Conservation (phyloP, 2,113 vertebrate genomes). For the Callocephalon fimbriatum region DNA sequence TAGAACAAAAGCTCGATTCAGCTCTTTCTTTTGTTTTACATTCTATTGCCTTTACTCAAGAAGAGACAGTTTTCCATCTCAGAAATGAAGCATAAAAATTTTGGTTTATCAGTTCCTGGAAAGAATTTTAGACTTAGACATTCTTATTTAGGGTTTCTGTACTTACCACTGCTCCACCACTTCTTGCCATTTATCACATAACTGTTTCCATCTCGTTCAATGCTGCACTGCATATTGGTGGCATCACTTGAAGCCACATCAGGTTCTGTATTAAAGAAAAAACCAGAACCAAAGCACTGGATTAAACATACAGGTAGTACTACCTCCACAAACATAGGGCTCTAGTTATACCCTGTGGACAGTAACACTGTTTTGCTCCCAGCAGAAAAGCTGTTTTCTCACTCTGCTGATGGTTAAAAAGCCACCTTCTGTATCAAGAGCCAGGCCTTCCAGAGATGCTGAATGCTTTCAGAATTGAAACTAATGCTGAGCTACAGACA, state of each 20-base stretch:
- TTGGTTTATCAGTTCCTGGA: neutral
- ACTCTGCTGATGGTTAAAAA: neutral
- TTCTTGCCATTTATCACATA: slow-evolving; percentile 91
- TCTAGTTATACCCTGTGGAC: neutral
- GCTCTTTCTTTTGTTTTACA: neutral
- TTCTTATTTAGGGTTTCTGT: neutral
- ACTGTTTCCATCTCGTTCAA: slow-evolving; percentile 76
- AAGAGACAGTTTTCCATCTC: neutral
- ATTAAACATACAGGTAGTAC: neutral
- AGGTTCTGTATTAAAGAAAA: slow-evolving; percentile 80
- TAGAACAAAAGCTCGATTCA: neutral
- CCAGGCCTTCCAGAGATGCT: neutral
- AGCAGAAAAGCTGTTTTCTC: neutral
- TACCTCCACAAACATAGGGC: neutral
- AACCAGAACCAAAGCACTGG: neutral
- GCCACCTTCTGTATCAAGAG: neutral
- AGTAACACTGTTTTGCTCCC: neutral
- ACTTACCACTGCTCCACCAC: slow-evolving; percentile 96
- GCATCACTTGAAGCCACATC: slow-evolving; percentile 93
- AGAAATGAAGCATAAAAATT: neutral
- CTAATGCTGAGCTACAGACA: neutral
- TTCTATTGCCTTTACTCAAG: neutral
- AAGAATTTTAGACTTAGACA: neutral
- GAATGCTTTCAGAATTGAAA: neutral
- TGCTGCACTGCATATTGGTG: slow-evolving; percentile 89